Base-by-base conservation (phyloP, 1,140 invertebrate genomes). In the Ceratina japonica region DNA sequence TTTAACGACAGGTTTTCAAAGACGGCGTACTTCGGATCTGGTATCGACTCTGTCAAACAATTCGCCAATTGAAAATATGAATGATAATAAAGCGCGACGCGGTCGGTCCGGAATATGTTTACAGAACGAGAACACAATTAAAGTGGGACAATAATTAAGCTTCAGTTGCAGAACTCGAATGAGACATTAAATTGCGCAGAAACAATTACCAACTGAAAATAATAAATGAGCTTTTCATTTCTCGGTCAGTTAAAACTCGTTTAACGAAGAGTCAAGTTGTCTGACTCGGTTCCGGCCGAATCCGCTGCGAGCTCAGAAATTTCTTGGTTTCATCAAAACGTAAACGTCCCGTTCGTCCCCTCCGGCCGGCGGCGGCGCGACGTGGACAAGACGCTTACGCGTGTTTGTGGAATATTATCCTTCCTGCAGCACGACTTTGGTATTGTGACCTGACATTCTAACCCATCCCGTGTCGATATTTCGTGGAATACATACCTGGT, bases 401-500 rank as follows among this genome's bases (percentile, higher is more conserved):
- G 77, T 76, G 82, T 70, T 69, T n/a, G 24, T 10, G 59, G 13
- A 65, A 44, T 66, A 78, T 85, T 85, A 85, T 84, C 79, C 82
- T 75, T 58, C 63, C 8, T 49, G 0, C 52, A 10, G 79, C 83
- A 85, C 77, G 79, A 69, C 65, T 81, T 62, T 13, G 78, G 64
- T 54, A 81, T 78, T 74, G 68, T 73, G 82, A 85, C 82, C 83
- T 51, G 64, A 73, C 83, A 84, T 80, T 79, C 61, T 72, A 70
- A 24, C 64, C 68, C 37, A n/a, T 54, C 4, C 52, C 58, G 24
- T 27, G 58, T 69, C 83, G 82, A 84, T 85, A 85, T 84, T 84
- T 85, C 70, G 73, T n/a, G 51, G 51, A 13, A 27, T 54, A 51
- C 81, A 66, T 65, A 62, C 70, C 75, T 56, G 58, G 10, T 44